These are phyloP conservation scores for Clarias pachynema DNA, from an alignment of 2,797 vertebrate genomes.

Conservation along the genomic window DNA sequence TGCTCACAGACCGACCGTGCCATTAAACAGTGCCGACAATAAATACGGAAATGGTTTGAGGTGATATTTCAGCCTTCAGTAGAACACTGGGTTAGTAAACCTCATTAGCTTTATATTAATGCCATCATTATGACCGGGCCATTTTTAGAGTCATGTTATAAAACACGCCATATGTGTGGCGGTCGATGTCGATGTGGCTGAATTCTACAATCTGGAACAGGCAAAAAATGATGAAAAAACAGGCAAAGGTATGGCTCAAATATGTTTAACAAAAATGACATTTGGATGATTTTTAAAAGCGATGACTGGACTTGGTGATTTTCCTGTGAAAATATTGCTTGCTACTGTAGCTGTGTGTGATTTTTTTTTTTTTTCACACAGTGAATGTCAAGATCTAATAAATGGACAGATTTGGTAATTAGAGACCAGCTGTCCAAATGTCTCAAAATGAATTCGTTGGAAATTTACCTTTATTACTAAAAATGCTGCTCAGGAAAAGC, in stretches of 20 bases:
- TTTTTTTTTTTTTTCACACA: background rate
- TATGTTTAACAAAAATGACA: background rate
- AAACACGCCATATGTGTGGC: background rate
- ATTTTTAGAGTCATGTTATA: background rate
- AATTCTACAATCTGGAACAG: background rate
- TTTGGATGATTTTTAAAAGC: background rate
- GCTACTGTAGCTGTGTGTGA: background rate
- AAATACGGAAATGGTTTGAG: background rate
- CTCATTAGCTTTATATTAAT: constrained; percentile 26
- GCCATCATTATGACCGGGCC: background rate
- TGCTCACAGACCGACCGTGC: background rate
- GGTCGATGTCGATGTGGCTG: background rate
- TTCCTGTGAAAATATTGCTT: background rate
- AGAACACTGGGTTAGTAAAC: constrained; percentile 15
- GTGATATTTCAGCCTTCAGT: constrained; percentile 15
- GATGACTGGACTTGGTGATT: background rate
- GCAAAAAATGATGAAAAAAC: background rate
- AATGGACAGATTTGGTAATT: background rate
- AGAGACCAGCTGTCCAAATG: background rate
- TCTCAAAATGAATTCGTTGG: background rate
- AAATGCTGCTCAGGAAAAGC: background rate
- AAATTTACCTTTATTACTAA: background rate
- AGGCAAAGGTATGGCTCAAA: background rate
- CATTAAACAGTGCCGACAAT: background rate
- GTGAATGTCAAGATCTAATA: background rate